Conservation (phyloP, 2,888 invertebrate species). For the Mermis nigrescens region DNA sequence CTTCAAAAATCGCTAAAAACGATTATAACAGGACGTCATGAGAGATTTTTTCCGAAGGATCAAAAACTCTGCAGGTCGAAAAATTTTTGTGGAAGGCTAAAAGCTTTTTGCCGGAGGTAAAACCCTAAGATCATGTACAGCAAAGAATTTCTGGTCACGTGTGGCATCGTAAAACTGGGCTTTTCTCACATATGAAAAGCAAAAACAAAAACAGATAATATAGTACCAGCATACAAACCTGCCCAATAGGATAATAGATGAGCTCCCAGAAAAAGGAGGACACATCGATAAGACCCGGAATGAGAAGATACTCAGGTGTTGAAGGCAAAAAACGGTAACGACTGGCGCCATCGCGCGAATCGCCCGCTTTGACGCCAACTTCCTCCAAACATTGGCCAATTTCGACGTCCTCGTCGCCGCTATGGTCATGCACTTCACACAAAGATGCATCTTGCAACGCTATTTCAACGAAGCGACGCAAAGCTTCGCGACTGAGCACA, state of each 20-base stretch:
- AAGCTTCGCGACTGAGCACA: constrained; percentile 63
- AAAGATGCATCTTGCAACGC: constrained; percentile 49
- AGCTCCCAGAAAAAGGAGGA: constrained; percentile 80
- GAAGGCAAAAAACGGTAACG: constrained; percentile 83
- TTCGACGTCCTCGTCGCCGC: constrained; percentile 67
- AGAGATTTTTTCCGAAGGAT: too few relatives aligned
- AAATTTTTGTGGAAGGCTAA: too few relatives aligned
- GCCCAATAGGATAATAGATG: constrained; percentile 70
- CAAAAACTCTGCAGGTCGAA: too few relatives aligned
- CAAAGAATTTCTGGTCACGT: too few relatives aligned
- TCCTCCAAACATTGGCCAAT: constrained; percentile 72
- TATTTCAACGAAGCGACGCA: constrained; percentile 46
- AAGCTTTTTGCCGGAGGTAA: too few relatives aligned
- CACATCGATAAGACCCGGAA: constrained; percentile 53
- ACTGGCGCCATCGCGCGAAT: constrained; percentile 60
- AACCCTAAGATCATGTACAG: too few relatives aligned
- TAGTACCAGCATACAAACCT: too few relatives aligned
- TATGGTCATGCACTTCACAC: constrained; percentile 40
- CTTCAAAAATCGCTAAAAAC: too few relatives aligned
- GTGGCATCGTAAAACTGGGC: too few relatives aligned
- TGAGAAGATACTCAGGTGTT: constrained; percentile 71
- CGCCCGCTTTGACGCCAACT: constrained; percentile 65
- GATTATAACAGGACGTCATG: too few relatives aligned
- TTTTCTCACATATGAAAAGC: too few relatives aligned
- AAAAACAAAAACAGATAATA: too few relatives aligned